A percentile compares a stretch with the other conserved stretches of the same genome.
Conservation (phyloP, 2,888 invertebrate species). For the Amblyteles armatorius region DNA sequence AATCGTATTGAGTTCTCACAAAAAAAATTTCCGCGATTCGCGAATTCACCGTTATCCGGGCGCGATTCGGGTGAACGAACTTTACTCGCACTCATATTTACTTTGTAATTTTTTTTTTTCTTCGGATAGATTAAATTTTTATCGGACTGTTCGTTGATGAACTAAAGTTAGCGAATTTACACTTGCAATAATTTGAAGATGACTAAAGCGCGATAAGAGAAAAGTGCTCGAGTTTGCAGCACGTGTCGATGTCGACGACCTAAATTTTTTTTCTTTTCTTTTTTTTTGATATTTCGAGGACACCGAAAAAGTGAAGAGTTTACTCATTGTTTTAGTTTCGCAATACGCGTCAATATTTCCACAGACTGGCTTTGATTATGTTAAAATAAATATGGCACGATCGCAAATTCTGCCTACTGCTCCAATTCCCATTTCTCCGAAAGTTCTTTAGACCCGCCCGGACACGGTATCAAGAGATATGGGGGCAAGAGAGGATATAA, state of each 20-base stretch:
- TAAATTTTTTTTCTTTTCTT: background rate
- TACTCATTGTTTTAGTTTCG: background rate
- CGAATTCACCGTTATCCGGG: background rate
- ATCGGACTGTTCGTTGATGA: background rate
- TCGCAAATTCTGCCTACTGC: background rate
- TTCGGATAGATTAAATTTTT: background rate
- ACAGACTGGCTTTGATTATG: background rate
- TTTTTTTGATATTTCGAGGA: background rate
- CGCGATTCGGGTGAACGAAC: background rate
- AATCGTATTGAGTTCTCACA: background rate
- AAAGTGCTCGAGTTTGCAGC: background rate
- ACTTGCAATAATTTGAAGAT: background rate
- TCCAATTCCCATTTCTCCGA: background rate
- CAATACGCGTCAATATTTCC: background rate
- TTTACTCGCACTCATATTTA: background rate
- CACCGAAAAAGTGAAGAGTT: background rate
- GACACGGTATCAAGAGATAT: background rate
- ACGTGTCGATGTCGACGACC: background rate
- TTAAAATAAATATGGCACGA: background rate
- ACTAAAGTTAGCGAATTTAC: background rate
- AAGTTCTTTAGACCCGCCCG: background rate
- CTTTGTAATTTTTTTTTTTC: background rate
- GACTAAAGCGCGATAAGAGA: background rate
- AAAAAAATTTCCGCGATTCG: background rate
- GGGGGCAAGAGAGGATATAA: background rate